Base-by-base conservation (phyloP, 2,113 vertebrate species). In the Solea senegalensis region DNA sequence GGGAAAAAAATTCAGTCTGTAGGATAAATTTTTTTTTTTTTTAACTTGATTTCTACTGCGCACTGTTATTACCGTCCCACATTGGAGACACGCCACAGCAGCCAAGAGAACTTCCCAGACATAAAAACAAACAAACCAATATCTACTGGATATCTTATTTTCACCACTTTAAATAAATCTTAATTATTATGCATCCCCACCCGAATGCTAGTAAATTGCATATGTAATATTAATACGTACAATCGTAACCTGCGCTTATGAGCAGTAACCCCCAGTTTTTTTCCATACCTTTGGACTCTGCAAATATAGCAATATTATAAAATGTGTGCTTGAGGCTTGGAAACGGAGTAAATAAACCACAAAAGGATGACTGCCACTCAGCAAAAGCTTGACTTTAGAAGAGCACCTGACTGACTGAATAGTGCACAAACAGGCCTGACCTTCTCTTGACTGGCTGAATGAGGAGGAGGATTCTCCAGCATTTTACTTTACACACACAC, bases 381-480 rank as follows among this genome's bases (percentile, higher is more conserved):
- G 65, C 41, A 52, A 72, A 72, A 27, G 56, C 45, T 74, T 39
- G 12, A 78, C 65, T 51, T 21, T 71, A 64, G 13, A 39, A 74
- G 69, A 64, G 51, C 73, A 68, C 48, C 70, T 55, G 50, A 84
- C 74, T 80, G 61, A 86, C 15, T 80, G 61, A 84, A 75, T 44
- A 46, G 60, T 53, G 44, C 58, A 74, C 54, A 70, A 45, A 8
- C 10, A 55, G 53, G 26, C 50, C 27, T 73, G 65, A 77, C 65
- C 63, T 80, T 73, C 54, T 81, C 64, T 69, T 65, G 69, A 44
- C 69, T 75, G 14, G 50, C 63, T 39, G 39, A 26, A 48, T 39
- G 55, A 72, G 55, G 41, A 63, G 14, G 50, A 45, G 65, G 43
- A 84, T 58, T 59, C 61, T 55, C 78, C 27, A 71, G 68, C 58